phyloP scores from a whole-genome alignment of 2,888 invertebrate genomes.

The Himalopsyche tibetana region DNA sequence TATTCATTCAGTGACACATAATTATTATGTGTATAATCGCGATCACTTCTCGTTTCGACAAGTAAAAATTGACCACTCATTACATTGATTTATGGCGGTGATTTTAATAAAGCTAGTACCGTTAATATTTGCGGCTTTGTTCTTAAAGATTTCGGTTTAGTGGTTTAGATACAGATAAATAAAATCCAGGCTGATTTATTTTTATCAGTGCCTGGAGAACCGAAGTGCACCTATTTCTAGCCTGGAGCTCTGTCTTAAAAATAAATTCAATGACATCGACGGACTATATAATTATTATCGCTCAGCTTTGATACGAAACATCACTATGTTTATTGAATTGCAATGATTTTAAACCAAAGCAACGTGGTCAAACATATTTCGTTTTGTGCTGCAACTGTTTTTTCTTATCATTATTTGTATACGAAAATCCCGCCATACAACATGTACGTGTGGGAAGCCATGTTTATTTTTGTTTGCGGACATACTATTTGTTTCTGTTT shows the following conservation, averaged over 20 bases:
- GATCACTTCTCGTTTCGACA: background rate
- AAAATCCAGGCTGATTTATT: constrained; percentile 78
- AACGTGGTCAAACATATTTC: background rate
- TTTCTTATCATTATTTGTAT: constrained; percentile 53
- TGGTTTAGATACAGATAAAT: constrained; percentile 60
- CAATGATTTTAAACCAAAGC: background rate
- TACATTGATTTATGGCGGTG: background rate
- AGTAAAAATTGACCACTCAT: background rate
- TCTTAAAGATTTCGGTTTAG: constrained; percentile 59
- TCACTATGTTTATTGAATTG: background rate
- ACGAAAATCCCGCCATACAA: constrained; percentile 56
- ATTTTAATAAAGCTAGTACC: constrained; percentile 49
- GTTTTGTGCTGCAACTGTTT: constrained; percentile 43
- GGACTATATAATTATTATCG: background rate
- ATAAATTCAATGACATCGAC: constrained; percentile 64
- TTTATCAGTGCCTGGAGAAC: constrained; percentile 78
- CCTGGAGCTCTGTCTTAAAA: constrained; percentile 69
- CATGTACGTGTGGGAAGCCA: constrained; percentile 49
- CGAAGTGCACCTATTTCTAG: constrained; percentile 77
- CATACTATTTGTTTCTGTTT: background rate
- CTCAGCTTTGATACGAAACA: background rate
- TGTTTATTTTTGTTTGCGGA: constrained; percentile 39
- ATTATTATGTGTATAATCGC: background rate
- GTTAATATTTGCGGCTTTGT: constrained; percentile 56
- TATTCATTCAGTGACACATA: background rate